A percentile compares a stretch with the other conserved stretches of the same genome.
Conservation (phyloP, 2,113 vertebrate species). For the Elephas maximus region DNA sequence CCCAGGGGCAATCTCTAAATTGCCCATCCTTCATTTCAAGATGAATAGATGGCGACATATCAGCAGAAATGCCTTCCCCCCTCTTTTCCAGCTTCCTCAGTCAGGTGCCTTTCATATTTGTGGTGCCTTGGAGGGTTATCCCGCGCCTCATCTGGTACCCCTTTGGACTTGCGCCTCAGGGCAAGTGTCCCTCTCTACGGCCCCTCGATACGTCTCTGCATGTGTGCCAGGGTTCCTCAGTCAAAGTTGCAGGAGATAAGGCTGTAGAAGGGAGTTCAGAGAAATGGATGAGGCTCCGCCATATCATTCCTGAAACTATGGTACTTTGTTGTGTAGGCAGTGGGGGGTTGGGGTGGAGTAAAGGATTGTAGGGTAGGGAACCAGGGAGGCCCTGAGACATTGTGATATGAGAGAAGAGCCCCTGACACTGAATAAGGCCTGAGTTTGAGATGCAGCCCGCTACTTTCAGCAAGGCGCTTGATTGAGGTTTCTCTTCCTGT, state of each 20-base stretch:
- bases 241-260: background rate
- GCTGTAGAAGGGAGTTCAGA: background rate
- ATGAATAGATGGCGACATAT: too few relatives aligned
- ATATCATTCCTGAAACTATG: background rate
- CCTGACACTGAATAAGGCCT: background rate
- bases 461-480: background rate
- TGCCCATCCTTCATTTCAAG: too few relatives aligned
- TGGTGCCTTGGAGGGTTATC: too few relatives aligned
- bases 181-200: too few relatives aligned
- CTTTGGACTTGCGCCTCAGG: too few relatives aligned
- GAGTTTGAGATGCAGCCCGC: background rate
- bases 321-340: background rate
- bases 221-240: background rate
- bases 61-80: too few relatives aligned
- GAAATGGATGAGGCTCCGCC: background rate
- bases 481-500: too few relatives aligned
- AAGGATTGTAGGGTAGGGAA: background rate
- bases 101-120: too few relatives aligned
- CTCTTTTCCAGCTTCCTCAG: too few relatives aligned
- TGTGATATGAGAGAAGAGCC: background rate
- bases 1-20: too few relatives aligned
- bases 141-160: too few relatives aligned
- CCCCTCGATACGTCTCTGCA: fast-evolving
- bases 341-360: background rate
- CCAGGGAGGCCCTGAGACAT: background rate